These are phyloP conservation scores for Agonopterix heracliana DNA, from an alignment of 2,888 invertebrate genomes.

Conservation along the genomic window DNA sequence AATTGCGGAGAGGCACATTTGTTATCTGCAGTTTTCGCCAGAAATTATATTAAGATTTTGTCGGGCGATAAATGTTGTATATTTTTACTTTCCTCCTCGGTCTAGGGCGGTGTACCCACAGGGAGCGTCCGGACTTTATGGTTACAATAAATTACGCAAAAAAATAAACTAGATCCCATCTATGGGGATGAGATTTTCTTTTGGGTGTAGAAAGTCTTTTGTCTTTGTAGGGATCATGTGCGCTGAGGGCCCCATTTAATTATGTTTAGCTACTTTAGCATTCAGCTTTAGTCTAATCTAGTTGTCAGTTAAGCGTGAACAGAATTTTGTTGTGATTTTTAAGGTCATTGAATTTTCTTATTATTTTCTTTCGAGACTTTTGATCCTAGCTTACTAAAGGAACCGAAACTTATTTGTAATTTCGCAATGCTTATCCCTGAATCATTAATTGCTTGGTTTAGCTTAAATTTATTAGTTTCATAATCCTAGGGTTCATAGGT, in stretches of 20 bases:
- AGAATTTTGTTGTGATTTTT: not conserved
- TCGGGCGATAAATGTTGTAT: conserved; percentile 59
- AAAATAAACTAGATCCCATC: conserved; percentile 52
- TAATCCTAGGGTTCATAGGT: no score
- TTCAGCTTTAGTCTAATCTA: conserved; percentile 2
- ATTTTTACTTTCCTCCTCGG: conserved; percentile 52
- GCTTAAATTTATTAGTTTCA: no score
- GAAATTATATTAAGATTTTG: conserved; percentile 72
- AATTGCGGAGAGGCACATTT: conserved; percentile 62
- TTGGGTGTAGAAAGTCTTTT: conserved; percentile 11
- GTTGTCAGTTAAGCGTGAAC: conserved; percentile 1
- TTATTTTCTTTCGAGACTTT: no score
- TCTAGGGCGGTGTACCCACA: conserved; percentile 36
- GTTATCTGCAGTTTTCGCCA: conserved; percentile 66
- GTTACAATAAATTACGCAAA: conserved; percentile 57
- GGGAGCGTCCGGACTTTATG: conserved; percentile 50
- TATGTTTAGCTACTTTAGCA: conserved; percentile 6
- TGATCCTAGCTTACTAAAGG: no score
- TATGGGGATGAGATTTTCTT: conserved; percentile 43
- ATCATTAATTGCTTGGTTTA: no score
- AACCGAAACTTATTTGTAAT: no score
- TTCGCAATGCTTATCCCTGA: no score
- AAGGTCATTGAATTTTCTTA: not conserved
- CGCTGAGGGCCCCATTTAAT: conserved; percentile 7
- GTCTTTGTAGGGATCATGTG: conserved; percentile 5